Evolutionary conservation across 2,797 vertebrate species (phyloP).

Genomic region (Argentina silus): DNA sequence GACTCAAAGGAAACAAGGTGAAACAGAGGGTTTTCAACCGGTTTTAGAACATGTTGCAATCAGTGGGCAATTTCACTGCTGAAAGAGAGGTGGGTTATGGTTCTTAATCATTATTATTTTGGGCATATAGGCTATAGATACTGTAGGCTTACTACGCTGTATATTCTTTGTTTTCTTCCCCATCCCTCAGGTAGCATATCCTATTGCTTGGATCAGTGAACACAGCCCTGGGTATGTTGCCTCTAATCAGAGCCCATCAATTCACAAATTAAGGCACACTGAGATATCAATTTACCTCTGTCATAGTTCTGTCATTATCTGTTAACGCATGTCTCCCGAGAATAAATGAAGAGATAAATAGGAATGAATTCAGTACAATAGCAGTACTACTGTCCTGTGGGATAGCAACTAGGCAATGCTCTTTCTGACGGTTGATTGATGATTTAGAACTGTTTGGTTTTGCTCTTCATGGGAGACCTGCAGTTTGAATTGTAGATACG

Average conservation of each 20-base stretch:
- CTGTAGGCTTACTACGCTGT: too few relatives aligned
- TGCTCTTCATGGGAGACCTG: neutral
- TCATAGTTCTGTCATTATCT: constrained; percentile 44
- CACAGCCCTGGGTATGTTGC: constrained; percentile 33
- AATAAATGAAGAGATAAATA: constrained; percentile 47
- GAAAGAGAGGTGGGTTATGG: too few relatives aligned
- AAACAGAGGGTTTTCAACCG: constrained; percentile 9
- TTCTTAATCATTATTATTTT: too few relatives aligned
- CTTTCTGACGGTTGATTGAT: neutral
- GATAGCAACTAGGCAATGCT: neutral
- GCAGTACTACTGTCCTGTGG: constrained; percentile 2
- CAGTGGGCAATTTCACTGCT: too few relatives aligned
- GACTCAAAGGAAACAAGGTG: constrained; percentile 28
- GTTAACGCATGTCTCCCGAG: constrained; percentile 35
- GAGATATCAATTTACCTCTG: constrained; percentile 59
- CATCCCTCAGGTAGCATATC: constrained; percentile 27
- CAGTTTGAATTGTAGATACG: neutral
- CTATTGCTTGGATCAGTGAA: constrained; percentile 48
- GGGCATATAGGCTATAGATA: too few relatives aligned
- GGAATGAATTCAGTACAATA: constrained; percentile 26
- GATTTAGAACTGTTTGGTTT: neutral
- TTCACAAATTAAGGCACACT: constrained; percentile 57
- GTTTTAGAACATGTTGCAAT: neutral
- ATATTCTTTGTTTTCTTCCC: neutral
- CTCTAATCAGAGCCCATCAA: constrained; percentile 56